These are phyloP conservation scores for Sigmodon hispidus DNA, from an alignment of 2,113 vertebrate species.

Conservation along the genomic window DNA sequence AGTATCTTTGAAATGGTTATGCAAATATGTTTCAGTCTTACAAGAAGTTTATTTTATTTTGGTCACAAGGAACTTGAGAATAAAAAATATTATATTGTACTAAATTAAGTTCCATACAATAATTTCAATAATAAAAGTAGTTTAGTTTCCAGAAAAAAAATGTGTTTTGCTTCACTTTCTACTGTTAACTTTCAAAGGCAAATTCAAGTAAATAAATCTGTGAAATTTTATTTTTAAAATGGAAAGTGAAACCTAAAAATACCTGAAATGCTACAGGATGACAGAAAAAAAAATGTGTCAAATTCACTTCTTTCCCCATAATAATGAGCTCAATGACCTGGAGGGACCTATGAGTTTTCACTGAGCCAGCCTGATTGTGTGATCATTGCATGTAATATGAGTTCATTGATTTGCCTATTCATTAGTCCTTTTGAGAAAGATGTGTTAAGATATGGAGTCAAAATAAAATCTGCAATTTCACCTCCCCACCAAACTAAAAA, in stretches of 20 bases:
- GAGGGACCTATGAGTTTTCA: not conserved
- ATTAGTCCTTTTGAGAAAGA: not conserved
- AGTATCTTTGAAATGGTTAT: conserved; percentile 51
- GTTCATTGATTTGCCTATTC: not conserved
- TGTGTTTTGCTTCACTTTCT: conserved; percentile 44
- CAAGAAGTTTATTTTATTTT: conserved; percentile 50
- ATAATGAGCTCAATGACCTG: not conserved
- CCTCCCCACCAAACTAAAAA: not conserved
- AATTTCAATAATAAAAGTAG: conserved; percentile 5
- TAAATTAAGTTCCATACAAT: conserved; percentile 35
- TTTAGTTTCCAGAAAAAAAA: conserved; percentile 60
- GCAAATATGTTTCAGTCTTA: not conserved
- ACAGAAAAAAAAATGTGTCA: conserved; percentile 36
- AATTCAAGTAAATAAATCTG: conserved; percentile 53
- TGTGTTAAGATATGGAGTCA: not conserved
- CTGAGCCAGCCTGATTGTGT: not conserved
- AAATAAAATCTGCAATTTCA: not conserved
- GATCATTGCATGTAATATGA: not conserved
- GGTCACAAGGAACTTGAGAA: not conserved
- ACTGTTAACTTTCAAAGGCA: conserved; percentile 24
- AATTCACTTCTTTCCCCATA: not conserved
- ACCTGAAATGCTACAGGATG: conserved; percentile 39
- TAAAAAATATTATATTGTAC: conserved; percentile 47
- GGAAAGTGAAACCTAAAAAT: conserved; percentile 72
- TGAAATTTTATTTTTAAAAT: conserved; percentile 68